Evolutionary conservation across 2,888 invertebrate genomes (phyloP), one percentile per base, ranked within the genome.

Genomic region (Chironomus riparius): DNA sequence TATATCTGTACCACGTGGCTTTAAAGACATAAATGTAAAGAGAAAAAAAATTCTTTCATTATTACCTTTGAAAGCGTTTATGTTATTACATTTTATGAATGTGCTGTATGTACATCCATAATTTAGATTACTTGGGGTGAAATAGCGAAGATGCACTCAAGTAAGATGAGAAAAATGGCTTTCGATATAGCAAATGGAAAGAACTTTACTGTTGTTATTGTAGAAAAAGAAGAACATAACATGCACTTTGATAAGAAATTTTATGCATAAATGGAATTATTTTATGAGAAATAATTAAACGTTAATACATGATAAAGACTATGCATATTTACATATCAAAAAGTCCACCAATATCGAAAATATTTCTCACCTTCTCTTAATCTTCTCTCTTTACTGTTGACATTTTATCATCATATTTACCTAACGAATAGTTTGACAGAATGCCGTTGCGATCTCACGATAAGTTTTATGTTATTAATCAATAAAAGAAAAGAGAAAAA

Each of bases 391-490:
- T 24, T 65, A 12, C 4, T 65, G 21, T 65, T 65, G 65, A 65
- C 65, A 56, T 56, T 22, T 65, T 24, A 56, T 65, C 65, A 21
- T 56, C 18, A 56, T 56, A 22, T 65, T 65, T 65, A 65, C 65
- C 21, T 65, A 24, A 24, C 65, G 24, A 65, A 65, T 65, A 65
- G 21, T 22, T 65, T 65, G 18, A 24, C 65, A 21, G 65, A 65
- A 65, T 65, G 65, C 65, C 65, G 65, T 24, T 13, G 22, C 24
- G 65, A 65, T 65, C 65, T 65, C 65, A 65, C 65, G 65, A 65
- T 65, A 24, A 56, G n/a, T 56, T 56, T 65, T 65, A 13, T 22
- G 24, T 24, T 65, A 65, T 65, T 65, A 21, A 65, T 65, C 65
- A 65, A 22, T 21, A 56, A 56, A 56, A n/a, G 18, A 15, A 56